Conservation (phyloP, 2,113 vertebrate species). For the Mastomys natalensis region DNA sequence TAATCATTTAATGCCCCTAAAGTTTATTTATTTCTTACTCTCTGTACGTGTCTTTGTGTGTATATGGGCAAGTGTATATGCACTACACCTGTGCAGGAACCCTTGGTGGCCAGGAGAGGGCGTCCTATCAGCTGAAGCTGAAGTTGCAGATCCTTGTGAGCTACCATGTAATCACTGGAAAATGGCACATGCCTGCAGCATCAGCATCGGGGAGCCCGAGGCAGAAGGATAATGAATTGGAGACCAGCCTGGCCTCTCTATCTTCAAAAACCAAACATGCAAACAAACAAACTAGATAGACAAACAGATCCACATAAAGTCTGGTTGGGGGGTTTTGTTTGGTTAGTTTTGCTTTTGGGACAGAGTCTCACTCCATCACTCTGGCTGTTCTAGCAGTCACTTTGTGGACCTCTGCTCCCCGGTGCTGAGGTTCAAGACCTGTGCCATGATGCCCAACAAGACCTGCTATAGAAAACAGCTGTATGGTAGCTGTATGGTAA, state of each 20-base stretch:
- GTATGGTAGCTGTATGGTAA: not conserved
- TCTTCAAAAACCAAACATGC: not conserved
- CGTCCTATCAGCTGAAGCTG: not conserved
- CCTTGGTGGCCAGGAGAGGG: not conserved
- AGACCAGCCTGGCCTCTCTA: not conserved
- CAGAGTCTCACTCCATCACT: not conserved
- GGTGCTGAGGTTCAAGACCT: not conserved
- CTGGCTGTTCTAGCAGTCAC: not conserved
- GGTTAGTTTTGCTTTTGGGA: not conserved
- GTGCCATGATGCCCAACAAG: not conserved
- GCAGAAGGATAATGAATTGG: not conserved
- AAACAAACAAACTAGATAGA: not conserved
- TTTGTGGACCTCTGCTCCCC: not conserved
- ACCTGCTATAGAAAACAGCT: not conserved
- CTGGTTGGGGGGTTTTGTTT: not conserved
- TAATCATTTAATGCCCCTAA: too few relatives aligned
- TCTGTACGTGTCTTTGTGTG: not conserved
- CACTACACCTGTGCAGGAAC: not conserved
- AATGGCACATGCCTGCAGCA: not conserved
- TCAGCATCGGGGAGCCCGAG: fast-evolving
- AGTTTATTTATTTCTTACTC: not conserved
- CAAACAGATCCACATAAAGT: not conserved
- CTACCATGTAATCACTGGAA: not conserved
- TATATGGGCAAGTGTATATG: not conserved
- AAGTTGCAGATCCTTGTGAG: not conserved